These are phyloP conservation scores for Peromyscus maniculatus DNA, from an alignment of 2,113 vertebrate species.

Conservation along the genomic window DNA sequence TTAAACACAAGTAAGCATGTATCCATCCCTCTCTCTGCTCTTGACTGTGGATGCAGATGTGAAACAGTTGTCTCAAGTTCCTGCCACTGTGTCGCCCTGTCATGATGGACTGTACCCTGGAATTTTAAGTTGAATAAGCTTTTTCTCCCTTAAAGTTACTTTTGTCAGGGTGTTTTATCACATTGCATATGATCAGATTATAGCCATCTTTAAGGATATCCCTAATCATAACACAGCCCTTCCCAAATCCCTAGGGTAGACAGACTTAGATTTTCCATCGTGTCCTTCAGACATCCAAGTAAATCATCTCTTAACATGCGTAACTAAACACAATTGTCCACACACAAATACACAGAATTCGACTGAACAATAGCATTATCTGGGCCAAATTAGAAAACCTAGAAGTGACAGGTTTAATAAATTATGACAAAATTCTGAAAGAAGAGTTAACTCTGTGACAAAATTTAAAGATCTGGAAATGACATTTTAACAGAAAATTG, in stretches of 20 bases:
- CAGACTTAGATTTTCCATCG: slow-evolving; percentile 21
- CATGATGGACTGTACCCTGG: neutral
- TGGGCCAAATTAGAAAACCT: slow-evolving; percentile 26
- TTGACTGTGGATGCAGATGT: neutral
- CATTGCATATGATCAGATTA: neutral
- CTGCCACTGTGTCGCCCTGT: neutral
- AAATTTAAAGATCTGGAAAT: slow-evolving; percentile 23
- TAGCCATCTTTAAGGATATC: neutral
- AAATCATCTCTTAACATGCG: neutral
- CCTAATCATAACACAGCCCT: neutral
- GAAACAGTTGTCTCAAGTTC: neutral
- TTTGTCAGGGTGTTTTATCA: neutral
- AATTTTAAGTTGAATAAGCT: neutral
- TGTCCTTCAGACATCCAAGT: neutral
- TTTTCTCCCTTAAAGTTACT: neutral
- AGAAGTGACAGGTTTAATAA: slow-evolving; percentile 8
- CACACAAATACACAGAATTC: neutral
- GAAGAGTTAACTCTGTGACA: neutral
- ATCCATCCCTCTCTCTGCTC: neutral
- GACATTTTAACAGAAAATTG: slow-evolving; percentile 37
- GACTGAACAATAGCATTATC: slow-evolving; percentile 44
- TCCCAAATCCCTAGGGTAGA: neutral
- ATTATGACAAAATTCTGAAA: slow-evolving; percentile 62
- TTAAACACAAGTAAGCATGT: neutral
- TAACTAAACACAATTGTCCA: neutral